phyloP scores from a whole-genome alignment of 2,113 vertebrate species.

The Sinocyclocheilus grahami region DNA sequence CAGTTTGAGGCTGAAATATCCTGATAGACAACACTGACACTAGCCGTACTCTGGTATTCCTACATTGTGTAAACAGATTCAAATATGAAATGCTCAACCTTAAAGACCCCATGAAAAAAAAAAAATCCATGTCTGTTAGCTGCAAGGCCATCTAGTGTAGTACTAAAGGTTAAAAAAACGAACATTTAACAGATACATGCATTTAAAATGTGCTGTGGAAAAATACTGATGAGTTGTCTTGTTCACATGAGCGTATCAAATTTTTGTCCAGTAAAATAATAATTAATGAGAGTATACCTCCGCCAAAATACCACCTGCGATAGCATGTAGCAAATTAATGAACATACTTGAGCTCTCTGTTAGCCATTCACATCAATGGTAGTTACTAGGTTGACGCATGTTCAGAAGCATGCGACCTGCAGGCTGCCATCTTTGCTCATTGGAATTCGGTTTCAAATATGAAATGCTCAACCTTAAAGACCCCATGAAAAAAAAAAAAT shows the following conservation, averaged over 20 bases:
- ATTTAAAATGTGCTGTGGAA: not conserved
- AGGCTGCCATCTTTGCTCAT: not conserved
- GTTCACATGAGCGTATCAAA: not conserved
- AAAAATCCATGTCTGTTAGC: not conserved
- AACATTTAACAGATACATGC: not conserved
- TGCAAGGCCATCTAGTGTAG: not conserved
- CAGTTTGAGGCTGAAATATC: slow-evolving; percentile 71
- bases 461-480: no score
- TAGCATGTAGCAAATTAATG: not conserved
- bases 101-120: not conserved
- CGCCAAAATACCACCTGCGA: not conserved
- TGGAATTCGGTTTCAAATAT: not conserved
- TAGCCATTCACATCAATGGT: not conserved
- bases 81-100: not conserved
- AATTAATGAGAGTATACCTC: not conserved
- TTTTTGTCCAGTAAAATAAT: not conserved
- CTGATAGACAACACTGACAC: slow-evolving; percentile 81
- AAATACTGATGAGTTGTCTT: not conserved
- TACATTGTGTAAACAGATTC: not conserved
- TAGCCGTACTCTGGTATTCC: not conserved
- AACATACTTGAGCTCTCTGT: no score
- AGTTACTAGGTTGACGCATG: not conserved
- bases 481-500: no score
- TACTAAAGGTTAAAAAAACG: not conserved
- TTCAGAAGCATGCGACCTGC: not conserved